A percentile compares a stretch with the other conserved stretches of the same genome.
These are phyloP conservation scores for Piezodorus guildinii DNA, from an alignment of 1,140 invertebrate species.

Conservation along the genomic window DNA sequence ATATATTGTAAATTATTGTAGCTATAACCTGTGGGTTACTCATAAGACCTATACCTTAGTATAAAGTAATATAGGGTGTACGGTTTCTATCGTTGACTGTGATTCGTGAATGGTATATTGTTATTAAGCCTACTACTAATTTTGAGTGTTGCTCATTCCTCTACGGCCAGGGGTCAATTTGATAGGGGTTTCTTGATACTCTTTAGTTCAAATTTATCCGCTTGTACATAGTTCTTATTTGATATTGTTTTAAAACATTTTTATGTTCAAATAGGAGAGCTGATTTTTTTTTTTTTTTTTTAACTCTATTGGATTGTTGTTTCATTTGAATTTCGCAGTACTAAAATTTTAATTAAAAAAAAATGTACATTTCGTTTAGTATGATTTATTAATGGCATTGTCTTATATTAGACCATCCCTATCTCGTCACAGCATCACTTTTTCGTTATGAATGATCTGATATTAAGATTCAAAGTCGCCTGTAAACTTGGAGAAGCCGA, in stretches of 20 bases:
- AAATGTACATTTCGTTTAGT: background rate
- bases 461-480: background rate
- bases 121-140: conserved; percentile 12
- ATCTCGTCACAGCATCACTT: background rate
- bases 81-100: conserved; percentile 11
- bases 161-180: background rate
- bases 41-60: background rate
- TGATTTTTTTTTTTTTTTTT: background rate
- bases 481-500: background rate
- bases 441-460: background rate
- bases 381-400: background rate
- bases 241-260: background rate
- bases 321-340: background rate
- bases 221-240: conserved; percentile 1
- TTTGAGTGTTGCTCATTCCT: conserved; percentile 16
- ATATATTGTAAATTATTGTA: conserved; percentile 4
- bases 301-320: background rate
- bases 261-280: background rate
- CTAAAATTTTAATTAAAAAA: too few species aligned
- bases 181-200: background rate
- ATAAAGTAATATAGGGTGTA: conserved; percentile 3
- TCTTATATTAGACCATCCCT: background rate
- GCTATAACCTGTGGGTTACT: background rate
- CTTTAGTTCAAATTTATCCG: background rate
- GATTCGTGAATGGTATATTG: conserved; percentile 10